Evolutionary conservation across 2,888 invertebrate species (phyloP).

Genomic region (Chromoteleia sp.): DNA sequence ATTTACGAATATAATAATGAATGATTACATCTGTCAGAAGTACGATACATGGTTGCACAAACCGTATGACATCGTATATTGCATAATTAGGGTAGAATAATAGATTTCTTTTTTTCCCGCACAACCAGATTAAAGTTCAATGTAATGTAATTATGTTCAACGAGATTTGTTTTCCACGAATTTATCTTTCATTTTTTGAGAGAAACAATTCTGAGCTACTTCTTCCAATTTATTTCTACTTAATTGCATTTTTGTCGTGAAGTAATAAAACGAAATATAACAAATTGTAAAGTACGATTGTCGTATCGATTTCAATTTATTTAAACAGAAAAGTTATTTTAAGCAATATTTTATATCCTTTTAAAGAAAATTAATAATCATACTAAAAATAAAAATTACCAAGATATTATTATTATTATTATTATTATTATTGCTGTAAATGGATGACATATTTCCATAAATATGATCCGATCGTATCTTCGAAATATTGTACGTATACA

Average conservation of each 20-base stretch:
- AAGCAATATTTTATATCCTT: too few species aligned
- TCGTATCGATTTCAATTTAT: not conserved
- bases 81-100: slow-evolving; percentile 56
- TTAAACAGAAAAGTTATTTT: not conserved
- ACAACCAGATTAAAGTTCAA: slow-evolving; percentile 51
- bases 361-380: not conserved
- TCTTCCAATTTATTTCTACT: slow-evolving; percentile 55
- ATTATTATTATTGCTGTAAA: too few species aligned
- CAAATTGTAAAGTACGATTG: slow-evolving; percentile 1
- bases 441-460: too few species aligned
- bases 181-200: slow-evolving; percentile 38
- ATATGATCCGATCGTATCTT: too few species aligned
- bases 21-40: not conserved
- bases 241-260: slow-evolving; percentile 17
- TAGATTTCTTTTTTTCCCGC: slow-evolving; percentile 33
- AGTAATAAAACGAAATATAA: not conserved
- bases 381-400: not conserved
- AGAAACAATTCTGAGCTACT: slow-evolving; percentile 16
- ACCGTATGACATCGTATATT: slow-evolving; percentile 40
- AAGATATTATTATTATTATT: not conserved
- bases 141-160: slow-evolving; percentile 41
- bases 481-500: too few species aligned
- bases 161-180: slow-evolving; percentile 48
- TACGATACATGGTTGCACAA: slow-evolving; percentile 24
- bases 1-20: not conserved